phyloP scores from a whole-genome alignment of 2,888 invertebrate species.

The Caenorhabditis sp. region DNA sequence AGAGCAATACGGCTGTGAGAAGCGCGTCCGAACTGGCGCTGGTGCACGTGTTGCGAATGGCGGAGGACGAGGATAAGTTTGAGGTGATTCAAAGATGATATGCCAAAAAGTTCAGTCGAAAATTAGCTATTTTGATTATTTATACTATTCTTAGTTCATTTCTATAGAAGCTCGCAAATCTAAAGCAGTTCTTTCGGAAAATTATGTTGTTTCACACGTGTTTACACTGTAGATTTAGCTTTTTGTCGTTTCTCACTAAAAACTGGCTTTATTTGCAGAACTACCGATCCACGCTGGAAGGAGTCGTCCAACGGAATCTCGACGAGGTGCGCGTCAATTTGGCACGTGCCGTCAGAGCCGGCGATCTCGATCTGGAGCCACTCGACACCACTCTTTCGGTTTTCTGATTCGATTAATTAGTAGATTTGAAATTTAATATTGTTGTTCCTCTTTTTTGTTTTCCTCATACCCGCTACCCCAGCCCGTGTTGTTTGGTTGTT shows the following conservation, averaged over 20 bases:
- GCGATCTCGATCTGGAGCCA: slow-evolving; percentile 61
- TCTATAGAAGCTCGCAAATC: no score
- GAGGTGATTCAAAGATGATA: slow-evolving; percentile 54
- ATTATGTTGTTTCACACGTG: background rate
- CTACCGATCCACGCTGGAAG: slow-evolving; percentile 53
- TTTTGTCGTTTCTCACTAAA: background rate
- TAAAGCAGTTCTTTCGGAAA: no score
- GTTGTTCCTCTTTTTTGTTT: background rate
- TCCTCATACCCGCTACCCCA: no score
- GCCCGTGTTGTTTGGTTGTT: no score
- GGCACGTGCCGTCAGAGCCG: slow-evolving; percentile 57
- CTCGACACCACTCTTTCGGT: slow-evolving; percentile 61
- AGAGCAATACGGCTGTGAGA: slow-evolving; percentile 95
- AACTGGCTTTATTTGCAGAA: slow-evolving; percentile 10
- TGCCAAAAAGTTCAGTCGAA: no score
- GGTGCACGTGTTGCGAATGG: slow-evolving; percentile 88
- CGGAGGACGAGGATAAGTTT: slow-evolving; percentile 82
- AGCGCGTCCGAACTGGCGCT: slow-evolving; percentile 94
- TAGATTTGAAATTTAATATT: slow-evolving; percentile 5
- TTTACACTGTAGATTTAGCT: no score
- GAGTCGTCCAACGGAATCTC: slow-evolving; percentile 54
- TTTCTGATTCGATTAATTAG: slow-evolving; percentile 32
- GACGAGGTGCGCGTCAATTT: slow-evolving; percentile 60
- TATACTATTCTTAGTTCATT: no score
- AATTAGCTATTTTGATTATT: no score